phyloP scores from a whole-genome alignment of 2,797 vertebrate genomes.

The Leucoraja ocellata region DNA sequence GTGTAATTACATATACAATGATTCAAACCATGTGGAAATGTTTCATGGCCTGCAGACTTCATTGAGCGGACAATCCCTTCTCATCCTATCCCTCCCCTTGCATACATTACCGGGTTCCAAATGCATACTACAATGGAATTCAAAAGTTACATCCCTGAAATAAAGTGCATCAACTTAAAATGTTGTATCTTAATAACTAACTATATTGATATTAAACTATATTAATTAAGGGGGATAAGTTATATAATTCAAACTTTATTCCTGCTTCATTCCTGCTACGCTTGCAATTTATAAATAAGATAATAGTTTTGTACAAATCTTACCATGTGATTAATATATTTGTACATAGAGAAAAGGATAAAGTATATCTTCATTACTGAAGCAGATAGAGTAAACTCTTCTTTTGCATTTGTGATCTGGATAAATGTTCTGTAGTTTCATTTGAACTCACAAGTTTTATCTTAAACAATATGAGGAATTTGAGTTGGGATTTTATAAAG shows the following conservation, averaged over 20 bases:
- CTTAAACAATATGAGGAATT: not conserved
- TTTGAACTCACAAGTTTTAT: not conserved
- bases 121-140: not conserved
- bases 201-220: not conserved
- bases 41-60: not conserved
- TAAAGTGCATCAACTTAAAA: not conserved
- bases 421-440: not conserved
- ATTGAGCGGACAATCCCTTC: not conserved
- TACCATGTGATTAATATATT: not conserved
- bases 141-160: not conserved
- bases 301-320: not conserved
- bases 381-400: not conserved
- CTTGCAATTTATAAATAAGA: not conserved
- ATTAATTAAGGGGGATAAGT: not conserved
- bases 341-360: not conserved
- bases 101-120: not conserved
- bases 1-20: not conserved
- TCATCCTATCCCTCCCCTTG: not conserved
- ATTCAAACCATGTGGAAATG: not conserved
- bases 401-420: not conserved
- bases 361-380: not conserved
- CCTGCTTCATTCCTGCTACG: not conserved
- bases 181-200: not conserved
- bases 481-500: not conserved
- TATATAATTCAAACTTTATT: not conserved